Conservation (phyloP, 2,888 invertebrate genomes). For the Asteroscopus sphinx region DNA sequence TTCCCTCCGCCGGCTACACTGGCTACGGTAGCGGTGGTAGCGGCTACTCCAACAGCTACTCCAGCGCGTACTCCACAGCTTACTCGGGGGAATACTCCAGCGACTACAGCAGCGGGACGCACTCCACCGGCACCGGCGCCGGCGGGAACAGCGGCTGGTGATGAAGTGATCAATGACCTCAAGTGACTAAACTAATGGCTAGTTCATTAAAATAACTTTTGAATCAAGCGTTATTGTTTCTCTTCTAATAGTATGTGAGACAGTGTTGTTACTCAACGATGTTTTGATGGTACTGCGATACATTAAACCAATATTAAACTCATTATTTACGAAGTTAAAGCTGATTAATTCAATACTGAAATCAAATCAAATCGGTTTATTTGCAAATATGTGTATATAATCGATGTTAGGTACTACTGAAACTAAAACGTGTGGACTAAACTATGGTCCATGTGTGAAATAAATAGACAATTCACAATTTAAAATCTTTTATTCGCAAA, state of each 20-base stretch:
- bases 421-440: background rate
- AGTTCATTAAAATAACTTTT: constrained; percentile 2
- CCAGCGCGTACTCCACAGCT: constrained; percentile 15
- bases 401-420: background rate
- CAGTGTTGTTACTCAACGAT: no score
- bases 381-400: no score
- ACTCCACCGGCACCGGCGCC: background rate
- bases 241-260: background rate
- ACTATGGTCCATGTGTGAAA: background rate
- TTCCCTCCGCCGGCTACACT: constrained; percentile 41
- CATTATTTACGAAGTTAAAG: no score
- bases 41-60: constrained; percentile 12
- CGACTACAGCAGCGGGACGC: constrained; percentile 8
- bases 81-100: constrained; percentile 19
- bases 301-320: no score
- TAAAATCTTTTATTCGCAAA: background rate
- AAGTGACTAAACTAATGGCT: background rate
- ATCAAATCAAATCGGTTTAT: no score
- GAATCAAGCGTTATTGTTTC: constrained; percentile 1
- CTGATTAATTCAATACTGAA: no score
- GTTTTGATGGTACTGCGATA: background rate
- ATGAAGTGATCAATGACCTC: constrained; percentile 11
- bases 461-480: constrained; percentile 8
- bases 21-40: constrained; percentile 17
- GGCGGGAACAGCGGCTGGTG: constrained; percentile 22